These are phyloP conservation scores for Semotilus atromaculatus DNA, from an alignment of 2,797 vertebrate species.

Conservation along the genomic window DNA sequence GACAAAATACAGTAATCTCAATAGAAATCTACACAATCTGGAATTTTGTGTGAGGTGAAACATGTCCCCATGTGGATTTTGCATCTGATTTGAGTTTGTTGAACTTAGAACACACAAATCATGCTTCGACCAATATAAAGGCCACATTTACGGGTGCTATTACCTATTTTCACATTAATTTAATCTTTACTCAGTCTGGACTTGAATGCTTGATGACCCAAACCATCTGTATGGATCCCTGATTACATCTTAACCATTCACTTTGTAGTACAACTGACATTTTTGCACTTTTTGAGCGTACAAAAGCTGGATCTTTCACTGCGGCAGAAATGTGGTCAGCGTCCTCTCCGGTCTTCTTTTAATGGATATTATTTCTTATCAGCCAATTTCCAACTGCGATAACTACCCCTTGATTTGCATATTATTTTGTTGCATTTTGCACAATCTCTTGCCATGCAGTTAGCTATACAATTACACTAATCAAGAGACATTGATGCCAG, in stretches of 20 bases:
- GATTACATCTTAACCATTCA: not conserved
- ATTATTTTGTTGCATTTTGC: constrained; percentile 51
- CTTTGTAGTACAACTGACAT: not conserved
- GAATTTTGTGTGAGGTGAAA: not conserved
- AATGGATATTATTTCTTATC: constrained; percentile 20
- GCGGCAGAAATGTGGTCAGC: not conserved
- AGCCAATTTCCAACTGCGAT: constrained; percentile 25
- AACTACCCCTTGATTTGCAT: constrained; percentile 33
- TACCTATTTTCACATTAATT: not conserved
- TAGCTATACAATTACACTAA: constrained; percentile 25
- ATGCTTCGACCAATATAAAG: not conserved
- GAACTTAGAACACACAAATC: not conserved
- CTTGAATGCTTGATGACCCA: not conserved
- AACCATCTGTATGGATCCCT: not conserved
- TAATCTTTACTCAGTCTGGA: not conserved
- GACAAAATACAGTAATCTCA: not conserved
- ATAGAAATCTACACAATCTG: not conserved
- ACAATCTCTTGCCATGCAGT: constrained; percentile 40
- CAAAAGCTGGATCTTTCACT: constrained; percentile 16
- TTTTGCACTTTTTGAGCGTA: constrained; percentile 50
- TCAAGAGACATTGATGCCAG: constrained; percentile 23
- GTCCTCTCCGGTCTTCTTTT: not conserved
- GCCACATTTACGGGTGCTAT: not conserved
- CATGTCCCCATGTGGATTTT: not conserved
- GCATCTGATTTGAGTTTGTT: not conserved